Conservation (phyloP, 2,797 vertebrate species). For the Carcharodon carcharias region DNA sequence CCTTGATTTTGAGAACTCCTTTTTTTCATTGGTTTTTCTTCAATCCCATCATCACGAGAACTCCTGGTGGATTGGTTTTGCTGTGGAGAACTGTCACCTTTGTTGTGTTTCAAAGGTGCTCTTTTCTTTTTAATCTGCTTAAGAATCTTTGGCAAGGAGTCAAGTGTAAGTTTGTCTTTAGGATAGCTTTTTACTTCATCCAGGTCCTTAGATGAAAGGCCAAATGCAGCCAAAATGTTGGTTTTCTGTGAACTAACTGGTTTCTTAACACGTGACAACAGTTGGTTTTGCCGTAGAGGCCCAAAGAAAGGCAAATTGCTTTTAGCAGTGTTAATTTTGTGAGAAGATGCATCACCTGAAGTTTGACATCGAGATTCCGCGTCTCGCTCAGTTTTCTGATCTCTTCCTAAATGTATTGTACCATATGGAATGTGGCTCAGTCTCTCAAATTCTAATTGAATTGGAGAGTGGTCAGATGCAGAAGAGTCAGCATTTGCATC, state of each 20-base stretch:
- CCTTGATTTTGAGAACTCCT: constrained; percentile 69
- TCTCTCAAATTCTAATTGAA: constrained; percentile 71
- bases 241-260: constrained; percentile 70
- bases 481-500: constrained; percentile 71
- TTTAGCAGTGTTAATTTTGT: constrained; percentile 35
- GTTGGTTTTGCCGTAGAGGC: constrained; percentile 68
- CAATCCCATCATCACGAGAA: constrained; percentile 71
- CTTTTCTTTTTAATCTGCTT: constrained; percentile 73
- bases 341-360: constrained; percentile 72
- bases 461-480: constrained; percentile 66
- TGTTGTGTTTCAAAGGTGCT: constrained; percentile 62
- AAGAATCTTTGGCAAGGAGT: constrained; percentile 75
- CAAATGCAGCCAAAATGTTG: constrained; percentile 74
- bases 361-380: constrained; percentile 61
- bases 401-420: constrained; percentile 72
- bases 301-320: constrained; percentile 68
- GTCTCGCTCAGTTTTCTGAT: constrained; percentile 64
- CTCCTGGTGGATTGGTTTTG: constrained; percentile 66
- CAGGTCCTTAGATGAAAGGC: constrained; percentile 72
- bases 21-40: constrained; percentile 71
- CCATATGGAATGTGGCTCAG: constrained; percentile 72
- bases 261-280: constrained; percentile 68
- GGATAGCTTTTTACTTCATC: constrained; percentile 74
- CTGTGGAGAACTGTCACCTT: constrained; percentile 71
- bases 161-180: constrained; percentile 74